These are phyloP conservation scores for Aleiodes alternator DNA, from an alignment of 2,888 invertebrate species.

Conservation along the genomic window DNA sequence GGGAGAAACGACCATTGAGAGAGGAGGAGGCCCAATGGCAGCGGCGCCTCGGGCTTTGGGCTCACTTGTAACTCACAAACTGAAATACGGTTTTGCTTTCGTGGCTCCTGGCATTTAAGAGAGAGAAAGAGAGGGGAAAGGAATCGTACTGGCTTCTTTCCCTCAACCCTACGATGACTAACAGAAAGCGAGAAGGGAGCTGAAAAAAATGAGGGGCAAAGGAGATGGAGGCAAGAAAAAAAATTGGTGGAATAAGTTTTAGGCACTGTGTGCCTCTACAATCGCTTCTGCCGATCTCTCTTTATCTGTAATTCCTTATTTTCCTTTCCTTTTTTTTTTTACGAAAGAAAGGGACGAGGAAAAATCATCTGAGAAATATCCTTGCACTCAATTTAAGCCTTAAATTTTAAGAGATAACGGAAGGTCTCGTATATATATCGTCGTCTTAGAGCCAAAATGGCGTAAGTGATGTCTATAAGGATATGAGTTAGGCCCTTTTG, in stretches of 20 bases:
- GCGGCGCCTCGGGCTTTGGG: conserved; percentile 51
- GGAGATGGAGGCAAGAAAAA: not conserved
- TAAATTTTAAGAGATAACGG: too few relatives aligned
- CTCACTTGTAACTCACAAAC: conserved; percentile 14
- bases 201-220: not conserved
- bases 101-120: conserved; percentile 65
- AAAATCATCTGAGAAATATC: conserved; percentile 14
- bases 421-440: too few relatives aligned
- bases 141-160: not conserved
- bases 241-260: conserved; percentile 37
- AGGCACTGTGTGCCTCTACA: conserved; percentile 34
- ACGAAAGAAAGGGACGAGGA: conserved; percentile 7
- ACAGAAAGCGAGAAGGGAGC: conserved; percentile 31
- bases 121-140: conserved; percentile 51
- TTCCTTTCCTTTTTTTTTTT: not conserved
- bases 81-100: conserved; percentile 51
- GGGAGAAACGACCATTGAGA: conserved; percentile 42
- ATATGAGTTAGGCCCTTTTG: too few relatives aligned
- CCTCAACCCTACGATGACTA: conserved; percentile 39
- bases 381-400: conserved; percentile 2
- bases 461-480: too few relatives aligned
- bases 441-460: too few relatives aligned
- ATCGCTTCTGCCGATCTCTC: conserved; percentile 36
- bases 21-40: not conserved
- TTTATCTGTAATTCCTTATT: conserved; percentile 4